Evolutionary conservation across 2,113 vertebrate species (phyloP), one percentile per base, ranked within the genome.

Genomic region (Tylochromis polylepis): DNA sequence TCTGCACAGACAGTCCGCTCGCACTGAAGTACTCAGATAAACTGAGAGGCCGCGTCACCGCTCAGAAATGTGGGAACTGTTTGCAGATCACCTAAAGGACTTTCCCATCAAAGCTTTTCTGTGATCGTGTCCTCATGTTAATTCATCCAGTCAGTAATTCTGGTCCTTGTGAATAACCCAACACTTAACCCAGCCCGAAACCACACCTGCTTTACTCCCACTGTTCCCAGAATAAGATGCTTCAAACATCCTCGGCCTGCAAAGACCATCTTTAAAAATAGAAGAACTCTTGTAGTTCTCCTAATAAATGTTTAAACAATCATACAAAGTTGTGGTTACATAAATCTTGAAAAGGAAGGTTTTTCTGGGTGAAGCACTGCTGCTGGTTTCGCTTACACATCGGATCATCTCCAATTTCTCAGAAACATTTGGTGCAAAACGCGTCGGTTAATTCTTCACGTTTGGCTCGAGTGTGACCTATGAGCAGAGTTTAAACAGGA

Each of bases 301-400:
- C 85, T 79, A 11, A 83, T 79, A 38, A 80, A 87, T 84, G 27
- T 49, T 87, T 87, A 53, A 79, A 86, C 2, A 56, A 18, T 56
- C 14, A 81, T 2, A 46, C 58, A 75, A 75, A 65, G 41, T 81
- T 75, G 56, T 46, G 6, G 57, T 83, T 83, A 43, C 70, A 57
- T 83, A 67, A 79, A 79, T 43, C 49, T 36, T 79, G 53, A 34
- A 43, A 55, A 31, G 22, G 55, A 58, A 58, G 49, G 8, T 1
- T 49, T 53, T 36, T 55, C 75, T 14, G 49, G 49, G 27, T 9
- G 31, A 55, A 22, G 11, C 14, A 56, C 18, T 22, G 53, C 18
- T 10, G 24, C 6, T 27, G 18, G 20, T 55, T 55, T 55, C 20
- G 0, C 2, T 75, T 0, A 12, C 70, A 57, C 10, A 56, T 22